Base-by-base conservation (phyloP, 2,113 vertebrate species). In the Perca flavescens region DNA sequence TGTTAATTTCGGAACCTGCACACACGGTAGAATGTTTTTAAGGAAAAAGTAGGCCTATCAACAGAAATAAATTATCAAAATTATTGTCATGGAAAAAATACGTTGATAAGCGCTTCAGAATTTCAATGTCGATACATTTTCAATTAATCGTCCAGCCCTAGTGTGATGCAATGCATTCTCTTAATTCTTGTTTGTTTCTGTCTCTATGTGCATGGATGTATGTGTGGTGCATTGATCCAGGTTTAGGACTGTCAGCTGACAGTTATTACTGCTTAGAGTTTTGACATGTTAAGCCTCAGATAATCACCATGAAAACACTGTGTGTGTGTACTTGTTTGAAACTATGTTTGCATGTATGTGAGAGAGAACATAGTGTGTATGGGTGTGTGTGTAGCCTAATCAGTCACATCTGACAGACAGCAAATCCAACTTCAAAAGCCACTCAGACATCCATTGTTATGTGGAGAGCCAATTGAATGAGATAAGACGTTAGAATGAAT, bases 381-480 rank as follows among this genome's bases (percentile, higher is more conserved):
- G 50, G 8, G 11, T 69, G 66, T 61, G 81, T 54, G 68, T 56
- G 70, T 28, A 57, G 69, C 54, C 66, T 93, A 92, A 93, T 95
- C 91, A 89, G 86, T 88, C 85, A 89, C 81, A 93, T 91, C 87
- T 89, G 88, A 90, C 87, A 86, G 76, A 81, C 86, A 22, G 86
- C 71, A 89, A 90, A 91, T 94, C 89, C 89, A 50, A 47, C 80
- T 92, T 93, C 85, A 87, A 85, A 93, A 88, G 90, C 87, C 87
- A 77, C 86, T 93, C 82, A 85, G 87, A 85, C 68, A 58, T n/a
- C 80, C 88, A 89, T 92, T 93, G 93, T 91, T 89, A 61, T 79
- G 82, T 80, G 60, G 74, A 88, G 77, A 90, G 82, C 70, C 77
- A 83, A 74, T 80, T 91, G 84, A 91, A 82, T 64, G 82, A 87